Base-by-base conservation (phyloP, 2,888 invertebrate genomes). In the Drosophila testacea region DNA sequence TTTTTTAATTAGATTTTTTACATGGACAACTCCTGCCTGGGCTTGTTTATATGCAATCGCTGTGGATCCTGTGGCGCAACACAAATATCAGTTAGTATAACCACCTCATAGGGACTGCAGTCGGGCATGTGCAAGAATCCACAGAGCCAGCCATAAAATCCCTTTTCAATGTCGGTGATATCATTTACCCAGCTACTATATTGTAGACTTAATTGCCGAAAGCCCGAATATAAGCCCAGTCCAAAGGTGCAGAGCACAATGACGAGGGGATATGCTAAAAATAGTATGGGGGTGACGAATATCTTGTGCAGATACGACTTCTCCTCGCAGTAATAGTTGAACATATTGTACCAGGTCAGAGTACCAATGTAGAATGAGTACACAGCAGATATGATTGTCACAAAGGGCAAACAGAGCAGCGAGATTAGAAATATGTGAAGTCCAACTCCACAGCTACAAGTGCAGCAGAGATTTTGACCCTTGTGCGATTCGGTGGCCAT, bases 141-240 rank as follows among this genome's bases (percentile, higher is more conserved):
- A 89, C 96, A 96, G 16, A 96, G 92, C 96, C 96, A 96, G 6
- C 96, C 96, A 79, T 95, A 96, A 92, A 96, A 96, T 0, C 96
- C 96, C 91, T 96, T 96, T 83, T 96, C 96, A 87, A 95, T 94
- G 91, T 96, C 96, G 64, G 94, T 94, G 3, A 96, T 94, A 92
- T 95, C 95, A 81, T 94, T 95, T 90, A 94, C 93, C 96, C 96
- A 96, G 76, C 94, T 94, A 36, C 94, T 93, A 67, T 94, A 94
- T 83, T 94, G 95, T 91, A 95, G 94, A 1, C 96, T 96, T 11
- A 96, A 91, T 91, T 96, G 96, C 6, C 94, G 94, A 61, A 95
- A 92, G 0, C 95, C 95, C 47, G 95, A 94, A 91, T 95, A 96
- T 36, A 96, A 54, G 0, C 95, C 95, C 16, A 96, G 90, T 0